Evolutionary conservation across 2,888 invertebrate species (phyloP).

Genomic region (Odontomyia ornata): DNA sequence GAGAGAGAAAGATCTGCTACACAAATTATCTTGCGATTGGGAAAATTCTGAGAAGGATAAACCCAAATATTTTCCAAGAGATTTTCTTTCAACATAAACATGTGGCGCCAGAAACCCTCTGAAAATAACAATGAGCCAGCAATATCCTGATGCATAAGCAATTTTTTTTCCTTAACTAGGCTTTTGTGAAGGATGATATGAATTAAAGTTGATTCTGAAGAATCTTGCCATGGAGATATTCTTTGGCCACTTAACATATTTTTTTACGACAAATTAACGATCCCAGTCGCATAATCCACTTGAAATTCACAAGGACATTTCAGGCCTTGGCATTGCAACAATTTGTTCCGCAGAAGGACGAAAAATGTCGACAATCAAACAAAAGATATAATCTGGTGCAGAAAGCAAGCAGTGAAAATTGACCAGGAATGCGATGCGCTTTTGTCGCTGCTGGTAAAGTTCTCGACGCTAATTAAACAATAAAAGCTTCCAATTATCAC

Average conservation of each 20-base stretch:
- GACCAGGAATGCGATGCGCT: slow-evolving; percentile 9
- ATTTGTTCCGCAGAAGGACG: background rate
- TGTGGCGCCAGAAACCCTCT: no score
- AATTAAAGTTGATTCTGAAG: no score
- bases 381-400: slow-evolving; percentile 4
- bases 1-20: no score
- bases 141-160: no score
- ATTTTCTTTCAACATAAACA: no score
- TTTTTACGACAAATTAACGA: slow-evolving; percentile 23
- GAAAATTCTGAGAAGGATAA: no score
- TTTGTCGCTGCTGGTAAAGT: slow-evolving; percentile 16
- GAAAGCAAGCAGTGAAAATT: background rate
- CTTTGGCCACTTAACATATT: background rate
- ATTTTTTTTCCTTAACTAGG: no score
- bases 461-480: slow-evolving; percentile 48
- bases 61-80: no score
- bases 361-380: background rate
- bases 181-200: no score
- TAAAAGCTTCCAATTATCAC: slow-evolving; percentile 48
- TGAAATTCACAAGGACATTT: background rate
- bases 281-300: slow-evolving; percentile 45
- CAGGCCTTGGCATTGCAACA: background rate
- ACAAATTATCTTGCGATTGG: no score
- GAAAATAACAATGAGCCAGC: no score
- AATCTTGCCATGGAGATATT: no score